Evolutionary conservation across 2,888 invertebrate species (phyloP).

Genomic region (Gymnoscelis rufifasciata): DNA sequence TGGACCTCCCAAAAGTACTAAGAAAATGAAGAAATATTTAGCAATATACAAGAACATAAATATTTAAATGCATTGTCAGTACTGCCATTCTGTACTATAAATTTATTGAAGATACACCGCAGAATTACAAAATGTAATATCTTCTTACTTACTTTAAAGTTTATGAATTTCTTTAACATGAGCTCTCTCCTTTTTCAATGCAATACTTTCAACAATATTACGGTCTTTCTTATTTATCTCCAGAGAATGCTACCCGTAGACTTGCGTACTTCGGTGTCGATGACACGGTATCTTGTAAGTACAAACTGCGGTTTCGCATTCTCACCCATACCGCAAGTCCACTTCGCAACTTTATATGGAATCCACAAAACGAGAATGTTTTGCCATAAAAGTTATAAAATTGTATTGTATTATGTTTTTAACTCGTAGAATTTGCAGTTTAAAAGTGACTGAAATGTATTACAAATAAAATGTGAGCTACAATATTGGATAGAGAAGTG

Average conservation of each 20-base stretch:
- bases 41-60: slow-evolving; percentile 39
- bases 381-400: too few relatives aligned
- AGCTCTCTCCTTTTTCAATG: background rate
- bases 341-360: slow-evolving; percentile 7
- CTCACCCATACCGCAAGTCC: slow-evolving; percentile 18
- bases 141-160: too few relatives aligned
- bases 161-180: background rate
- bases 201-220: background rate
- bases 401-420: too few relatives aligned
- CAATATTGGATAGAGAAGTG: too few relatives aligned
- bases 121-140: too few relatives aligned
- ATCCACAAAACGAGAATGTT: background rate
- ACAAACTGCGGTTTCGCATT: slow-evolving; percentile 26
- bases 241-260: background rate
- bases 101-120: too few relatives aligned
- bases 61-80: slow-evolving; percentile 4
- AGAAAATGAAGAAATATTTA: slow-evolving; percentile 42
- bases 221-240: background rate
- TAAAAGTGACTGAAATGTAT: too few relatives aligned
- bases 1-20: slow-evolving; percentile 20
- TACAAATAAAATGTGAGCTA: too few relatives aligned
- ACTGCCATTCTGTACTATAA: too few relatives aligned
- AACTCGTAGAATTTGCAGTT: too few relatives aligned
- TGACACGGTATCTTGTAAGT: slow-evolving; percentile 24
- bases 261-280: slow-evolving; percentile 24